Base-by-base conservation (phyloP, 1,140 invertebrate genomes). In the Lucilia sericata region DNA sequence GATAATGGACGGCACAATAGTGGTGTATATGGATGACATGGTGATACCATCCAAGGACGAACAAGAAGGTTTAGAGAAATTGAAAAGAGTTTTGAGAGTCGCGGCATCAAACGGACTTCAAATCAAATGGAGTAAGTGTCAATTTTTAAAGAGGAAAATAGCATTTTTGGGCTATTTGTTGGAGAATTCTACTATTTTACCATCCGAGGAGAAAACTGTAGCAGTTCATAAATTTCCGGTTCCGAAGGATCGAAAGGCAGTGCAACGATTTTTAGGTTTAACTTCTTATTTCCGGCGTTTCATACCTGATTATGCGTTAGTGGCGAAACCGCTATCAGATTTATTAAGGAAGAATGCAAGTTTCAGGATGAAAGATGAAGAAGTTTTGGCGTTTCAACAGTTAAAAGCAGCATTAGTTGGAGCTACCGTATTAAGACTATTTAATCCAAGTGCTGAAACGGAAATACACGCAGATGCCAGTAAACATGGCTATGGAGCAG, bases 281-380 rank as follows among this genome's bases (percentile, higher is more conserved):
- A 87, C 87, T 3, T 86, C 87, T 42, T 91, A 89, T 85, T 90
- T 91, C 76, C 30, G 88, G n/a, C 86, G 86, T 86, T 89, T 90
- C 51, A 85, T 87, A 51, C 84, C 51, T 17, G 60, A 83, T 9
- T 89, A 87, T 85, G 82, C 86, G 0, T 13, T 47, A 75, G 86
- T 88, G 9, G 89, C 87, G n/a, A 85, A 84, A 84, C 89, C 89
- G 1, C 55, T 85, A 25, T 84, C 85, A 12, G 84, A 84, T 84
- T 74, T 85, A 17, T 84, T 86, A 65, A 49, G 19, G 14, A 83
- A 83, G 42, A n/a, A 84, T 70, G 51, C 17, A 9, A 9, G 7
- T 14, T 84, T 70, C 42, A 78, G 14, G n/a, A n/a, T 80, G 9
- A 42, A 74, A 17, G n/a, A 87, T 12, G 19, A n/a, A n/a, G n/a